These are phyloP conservation scores for Nemopilema nomurai DNA, from an alignment of 30 jellyfish, hydroid and myxozoan genomes.

Conservation along the genomic window DNA sequence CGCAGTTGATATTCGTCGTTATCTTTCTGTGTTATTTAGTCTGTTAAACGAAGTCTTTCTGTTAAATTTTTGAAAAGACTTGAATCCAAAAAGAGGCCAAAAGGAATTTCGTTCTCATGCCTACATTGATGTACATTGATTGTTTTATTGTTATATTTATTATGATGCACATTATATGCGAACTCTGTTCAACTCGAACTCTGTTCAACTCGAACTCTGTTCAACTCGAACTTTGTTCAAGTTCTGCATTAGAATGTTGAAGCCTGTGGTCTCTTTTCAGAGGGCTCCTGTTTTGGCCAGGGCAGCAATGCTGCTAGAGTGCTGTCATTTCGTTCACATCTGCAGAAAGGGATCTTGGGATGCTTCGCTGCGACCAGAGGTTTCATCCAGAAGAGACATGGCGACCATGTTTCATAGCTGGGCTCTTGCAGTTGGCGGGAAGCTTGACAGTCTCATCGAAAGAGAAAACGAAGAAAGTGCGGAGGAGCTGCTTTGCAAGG, in stretches of 20 bases:
- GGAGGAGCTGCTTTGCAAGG: conserved; percentile 19
- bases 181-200: too few relatives aligned
- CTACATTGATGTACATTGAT: too few relatives aligned
- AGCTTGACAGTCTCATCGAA: conserved; percentile 56
- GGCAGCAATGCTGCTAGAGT: conserved; percentile 82
- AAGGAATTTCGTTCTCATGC: too few relatives aligned
- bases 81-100: too few relatives aligned
- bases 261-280: conserved; percentile 28
- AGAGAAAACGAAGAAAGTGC: neutral
- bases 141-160: too few relatives aligned
- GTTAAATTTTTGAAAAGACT: too few relatives aligned
- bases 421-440: conserved; percentile 87
- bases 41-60: too few relatives aligned
- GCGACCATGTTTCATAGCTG: conserved; percentile 83
- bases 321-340: conserved; percentile 78
- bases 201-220: too few relatives aligned
- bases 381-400: conserved; percentile 68
- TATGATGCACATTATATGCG: too few relatives aligned
- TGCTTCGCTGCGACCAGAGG: conserved; percentile 19
- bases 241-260: neutral
- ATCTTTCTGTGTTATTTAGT: too few relatives aligned
- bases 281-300: conserved; percentile 96
- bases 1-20: too few relatives aligned
- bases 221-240: too few relatives aligned
- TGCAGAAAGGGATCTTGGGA: conserved; percentile 89